A percentile compares a stretch with the other conserved stretches of the same genome.
Conservation (phyloP, 2,797 vertebrate species). For the Sebastes variabilis region DNA sequence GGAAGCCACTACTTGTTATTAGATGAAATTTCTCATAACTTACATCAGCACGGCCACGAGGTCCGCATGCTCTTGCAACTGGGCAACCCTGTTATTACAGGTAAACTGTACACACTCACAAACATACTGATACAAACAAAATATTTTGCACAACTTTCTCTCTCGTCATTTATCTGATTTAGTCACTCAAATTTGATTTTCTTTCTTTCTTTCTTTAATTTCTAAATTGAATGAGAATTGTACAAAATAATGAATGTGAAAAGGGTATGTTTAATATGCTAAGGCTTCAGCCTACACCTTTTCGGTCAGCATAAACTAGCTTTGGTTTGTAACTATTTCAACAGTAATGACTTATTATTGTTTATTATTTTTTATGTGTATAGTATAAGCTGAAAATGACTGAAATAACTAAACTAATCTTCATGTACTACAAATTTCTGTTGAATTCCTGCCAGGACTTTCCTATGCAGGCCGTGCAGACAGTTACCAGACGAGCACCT, state of each 20-base stretch:
- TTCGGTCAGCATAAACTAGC: no score
- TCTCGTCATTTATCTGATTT: neutral
- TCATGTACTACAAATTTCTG: neutral
- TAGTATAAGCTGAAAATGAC: no score
- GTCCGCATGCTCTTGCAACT: slow-evolving; percentile 77
- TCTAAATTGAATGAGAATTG: no score
- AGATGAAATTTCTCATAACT: slow-evolving; percentile 79
- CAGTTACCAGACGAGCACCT: slow-evolving; percentile 57
- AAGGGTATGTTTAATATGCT: no score
- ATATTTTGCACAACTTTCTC: neutral
- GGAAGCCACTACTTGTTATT: slow-evolving; percentile 80
- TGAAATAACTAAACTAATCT: neutral
- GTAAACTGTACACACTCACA: slow-evolving; percentile 8
- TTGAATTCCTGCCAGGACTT: slow-evolving; percentile 29
- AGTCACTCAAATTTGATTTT: neutral
- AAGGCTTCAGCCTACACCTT: no score
- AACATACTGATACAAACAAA: neutral
- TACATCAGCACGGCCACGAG: slow-evolving; percentile 72
- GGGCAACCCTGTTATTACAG: slow-evolving; percentile 68
- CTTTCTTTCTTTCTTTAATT: no score
- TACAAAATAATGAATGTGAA: no score
- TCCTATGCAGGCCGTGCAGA: slow-evolving; percentile 37
- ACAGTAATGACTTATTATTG: no score
- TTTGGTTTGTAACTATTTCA: no score
- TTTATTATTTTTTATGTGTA: no score